Evolutionary conservation across 2,888 invertebrate genomes (phyloP).

Genomic region (Polylopha cassiicola): DNA sequence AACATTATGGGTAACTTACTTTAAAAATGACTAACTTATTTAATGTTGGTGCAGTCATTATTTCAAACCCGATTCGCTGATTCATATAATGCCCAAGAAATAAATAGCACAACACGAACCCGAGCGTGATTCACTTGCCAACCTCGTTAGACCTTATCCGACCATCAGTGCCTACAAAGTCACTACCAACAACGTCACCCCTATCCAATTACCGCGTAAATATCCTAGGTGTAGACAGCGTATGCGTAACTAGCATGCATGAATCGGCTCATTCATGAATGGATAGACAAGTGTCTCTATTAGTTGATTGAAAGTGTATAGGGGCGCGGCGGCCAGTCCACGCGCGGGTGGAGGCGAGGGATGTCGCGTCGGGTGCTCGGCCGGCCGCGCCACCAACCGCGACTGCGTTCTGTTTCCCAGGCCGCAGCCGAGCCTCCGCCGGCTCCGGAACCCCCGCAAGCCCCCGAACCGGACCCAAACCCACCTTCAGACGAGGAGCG

Average conservation of each 20-base stretch:
- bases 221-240: slow-evolving; percentile 7
- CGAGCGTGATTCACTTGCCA: too few relatives aligned
- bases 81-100: too few relatives aligned
- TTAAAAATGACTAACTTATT: too few relatives aligned
- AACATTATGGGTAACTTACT: too few relatives aligned
- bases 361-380: slow-evolving; percentile 69
- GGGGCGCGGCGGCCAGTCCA: slow-evolving; percentile 58
- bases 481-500: slow-evolving; percentile 72
- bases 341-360: slow-evolving; percentile 53
- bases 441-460: slow-evolving; percentile 60
- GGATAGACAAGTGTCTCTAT: slow-evolving; percentile 47
- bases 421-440: slow-evolving; percentile 61
- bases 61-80: too few relatives aligned
- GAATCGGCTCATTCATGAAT: slow-evolving; percentile 45
- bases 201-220: slow-evolving; percentile 12
- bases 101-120: too few relatives aligned
- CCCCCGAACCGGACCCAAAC: slow-evolving; percentile 56
- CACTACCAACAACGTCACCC: too few relatives aligned
- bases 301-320: slow-evolving; percentile 52
- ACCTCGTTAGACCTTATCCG: too few relatives aligned
- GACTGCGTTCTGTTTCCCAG: slow-evolving; percentile 66
- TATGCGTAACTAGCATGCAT: slow-evolving; percentile 32
- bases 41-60: too few relatives aligned
- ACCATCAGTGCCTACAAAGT: too few relatives aligned
- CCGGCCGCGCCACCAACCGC: slow-evolving; percentile 56